Percentiles rank a stretch among this genome's conserved stretches.
phyloP scores from a whole-genome alignment of 1,140 invertebrate genomes.

The Penaeus japonicus region DNA sequence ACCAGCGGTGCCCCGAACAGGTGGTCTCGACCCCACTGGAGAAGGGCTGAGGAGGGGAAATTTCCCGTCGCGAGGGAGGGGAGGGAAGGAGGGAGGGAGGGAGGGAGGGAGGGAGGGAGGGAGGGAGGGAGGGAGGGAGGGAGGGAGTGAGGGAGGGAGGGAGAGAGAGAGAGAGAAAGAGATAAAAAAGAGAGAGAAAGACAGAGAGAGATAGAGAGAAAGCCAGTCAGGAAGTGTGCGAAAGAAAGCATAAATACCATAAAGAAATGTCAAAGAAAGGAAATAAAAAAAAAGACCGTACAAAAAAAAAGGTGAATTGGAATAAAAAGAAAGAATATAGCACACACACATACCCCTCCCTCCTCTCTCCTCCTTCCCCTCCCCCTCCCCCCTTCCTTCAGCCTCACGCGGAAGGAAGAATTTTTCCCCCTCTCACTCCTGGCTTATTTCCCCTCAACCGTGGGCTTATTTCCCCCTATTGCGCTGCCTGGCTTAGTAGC shows the following conservation, averaged over 20 bases:
- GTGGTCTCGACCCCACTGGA: neutral
- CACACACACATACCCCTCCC: neutral
- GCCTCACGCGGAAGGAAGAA: neutral
- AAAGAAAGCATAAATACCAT: too few species aligned
- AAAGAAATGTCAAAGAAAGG: too few species aligned
- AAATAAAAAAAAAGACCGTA: too few species aligned
- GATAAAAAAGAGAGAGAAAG: too few species aligned
- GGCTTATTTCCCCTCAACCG: neutral
- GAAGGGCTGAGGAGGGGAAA: neutral
- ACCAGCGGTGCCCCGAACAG: neutral
- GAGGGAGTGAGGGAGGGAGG: neutral
- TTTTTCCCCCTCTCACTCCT: neutral
- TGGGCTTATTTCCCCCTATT: neutral
- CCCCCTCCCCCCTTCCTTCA: neutral
- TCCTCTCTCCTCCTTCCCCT: neutral
- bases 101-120: neutral
- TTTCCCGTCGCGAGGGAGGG: too few species aligned
- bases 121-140: neutral
- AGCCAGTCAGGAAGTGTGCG: too few species aligned
- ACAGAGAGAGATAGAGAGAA: too few species aligned
- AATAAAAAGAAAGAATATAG: too few species aligned
- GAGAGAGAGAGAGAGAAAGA: too few species aligned
- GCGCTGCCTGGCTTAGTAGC: conserved; percentile 31
- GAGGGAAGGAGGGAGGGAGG: neutral
- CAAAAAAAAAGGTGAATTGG: too few species aligned